Evolutionary conservation across 2,797 vertebrate species (phyloP), one percentile per base, ranked within the genome.

Genomic region (Sardinella longiceps): DNA sequence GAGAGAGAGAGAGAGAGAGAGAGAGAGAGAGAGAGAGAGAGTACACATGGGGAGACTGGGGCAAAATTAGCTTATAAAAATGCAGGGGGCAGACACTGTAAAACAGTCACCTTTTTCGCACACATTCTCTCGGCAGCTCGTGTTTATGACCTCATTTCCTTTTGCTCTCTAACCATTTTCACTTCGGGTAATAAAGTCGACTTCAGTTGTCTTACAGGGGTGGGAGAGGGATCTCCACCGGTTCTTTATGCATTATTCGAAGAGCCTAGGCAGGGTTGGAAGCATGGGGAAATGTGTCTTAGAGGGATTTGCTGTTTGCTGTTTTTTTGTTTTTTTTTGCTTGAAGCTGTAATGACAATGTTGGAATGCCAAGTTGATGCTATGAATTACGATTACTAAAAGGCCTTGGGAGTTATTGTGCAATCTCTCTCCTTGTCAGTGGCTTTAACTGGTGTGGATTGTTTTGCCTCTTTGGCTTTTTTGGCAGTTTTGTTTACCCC

Each of bases 141-240:
- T 81, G 77, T 85, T 86, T 82, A 83, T 77, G 46, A 81, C 51
- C 81, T 74, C 63, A 85, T 84, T 80, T 86, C 43, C 37, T 85
- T 66, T 77, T 50, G 50, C 50, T 51, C 53, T 28, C 56, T 86
- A 14, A 50, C 84, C 74, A 77, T 81, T 81, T 82, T 84, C 63
- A 45, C 48, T 18, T 46, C 58, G 20, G 33, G 51, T 80, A 56
- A 83, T 51, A 83, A 56, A 77, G 46, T 74, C 37, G 28, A 6
- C 80, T 60, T 80, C 30, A 0, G 30, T 81, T 74, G 37, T 84
- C 85, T 33, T 84, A 15, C 70, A 28, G 25, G 11, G 84, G 46
- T 30, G 50, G 74, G 25, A 1, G 70, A 77, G 6, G 30, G 30
- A 15, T 33, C 33, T 77, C 11, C 15, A 23, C 70, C 37, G 5